Conservation (phyloP, 2,113 vertebrate genomes). For the Zosterops japonicus region DNA sequence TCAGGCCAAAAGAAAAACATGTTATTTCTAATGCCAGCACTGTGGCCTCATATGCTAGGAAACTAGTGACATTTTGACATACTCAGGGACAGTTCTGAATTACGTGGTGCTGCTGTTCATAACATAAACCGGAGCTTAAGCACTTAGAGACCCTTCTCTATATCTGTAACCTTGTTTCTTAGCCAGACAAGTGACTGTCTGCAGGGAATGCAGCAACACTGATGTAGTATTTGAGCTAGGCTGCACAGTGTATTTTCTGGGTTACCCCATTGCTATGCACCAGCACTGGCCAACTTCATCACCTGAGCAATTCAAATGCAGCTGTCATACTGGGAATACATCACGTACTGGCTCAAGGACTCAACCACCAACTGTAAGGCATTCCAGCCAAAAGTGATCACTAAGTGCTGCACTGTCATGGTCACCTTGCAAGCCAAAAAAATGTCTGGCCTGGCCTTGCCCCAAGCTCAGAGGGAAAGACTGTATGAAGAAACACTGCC, state of each 20-base stretch:
- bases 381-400: neutral
- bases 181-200: conserved; percentile 43
- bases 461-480: neutral
- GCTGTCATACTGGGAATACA: neutral
- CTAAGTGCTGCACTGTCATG: neutral
- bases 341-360: rapidly evolving
- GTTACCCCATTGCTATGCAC: neutral
- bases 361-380: no score
- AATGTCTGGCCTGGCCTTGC: neutral
- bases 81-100: conserved; percentile 55
- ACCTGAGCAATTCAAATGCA: neutral
- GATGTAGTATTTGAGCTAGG: neutral
- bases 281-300: neutral
- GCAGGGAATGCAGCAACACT: neutral
- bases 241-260: neutral
- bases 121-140: conserved; percentile 52
- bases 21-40: conserved; percentile 61
- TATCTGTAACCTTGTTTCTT: conserved; percentile 47
- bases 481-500: neutral
- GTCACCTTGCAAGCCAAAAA: neutral
- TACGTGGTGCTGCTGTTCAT: conserved; percentile 33
- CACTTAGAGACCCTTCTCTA: conserved; percentile 21
- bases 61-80: conserved; percentile 63
- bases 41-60: conserved; percentile 45
- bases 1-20: conserved; percentile 58